Evolutionary conservation across 1,140 invertebrate species (phyloP).

Genomic region (Plodia interpunctella): DNA sequence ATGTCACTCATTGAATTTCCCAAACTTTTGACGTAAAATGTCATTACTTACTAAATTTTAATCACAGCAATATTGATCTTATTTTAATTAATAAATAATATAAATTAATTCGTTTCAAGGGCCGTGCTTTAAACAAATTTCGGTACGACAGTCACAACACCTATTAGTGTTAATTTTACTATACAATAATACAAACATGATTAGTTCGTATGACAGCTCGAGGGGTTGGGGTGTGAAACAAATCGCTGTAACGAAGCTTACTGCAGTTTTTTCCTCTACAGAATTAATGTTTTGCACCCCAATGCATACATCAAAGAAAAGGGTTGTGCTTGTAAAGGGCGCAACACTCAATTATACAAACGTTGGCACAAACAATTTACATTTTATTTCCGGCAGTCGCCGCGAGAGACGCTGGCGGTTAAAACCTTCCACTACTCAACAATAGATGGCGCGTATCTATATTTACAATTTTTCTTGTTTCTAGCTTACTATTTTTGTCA

Average conservation of each 20-base stretch:
- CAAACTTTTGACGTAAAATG: conserved; percentile 19
- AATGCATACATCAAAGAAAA: conserved; percentile 72
- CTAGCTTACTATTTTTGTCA: conserved; percentile 41
- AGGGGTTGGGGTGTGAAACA: conserved; percentile 51
- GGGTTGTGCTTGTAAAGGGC: conserved; percentile 65
- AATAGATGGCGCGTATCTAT: conserved; percentile 65
- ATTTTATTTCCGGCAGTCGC: conserved; percentile 44
- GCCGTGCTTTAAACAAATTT: conserved; percentile 40
- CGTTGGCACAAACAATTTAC: conserved; percentile 73
- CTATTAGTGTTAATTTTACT: conserved; percentile 53
- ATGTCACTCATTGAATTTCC: conserved; percentile 8
- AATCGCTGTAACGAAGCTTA: conserved; percentile 67
- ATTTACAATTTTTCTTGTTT: conserved; percentile 50
- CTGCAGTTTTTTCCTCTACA: conserved; percentile 57
- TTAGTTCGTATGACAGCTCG: conserved; percentile 56
- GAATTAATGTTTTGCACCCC: conserved; percentile 70
- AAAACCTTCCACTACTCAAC: conserved; percentile 49
- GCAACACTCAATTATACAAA: conserved; percentile 71
- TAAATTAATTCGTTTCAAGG: conserved; percentile 66
- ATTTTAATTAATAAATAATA: conserved; percentile 59
- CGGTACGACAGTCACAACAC: conserved; percentile 44
- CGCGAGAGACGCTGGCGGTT: conserved; percentile 21
- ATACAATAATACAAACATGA: conserved; percentile 67
- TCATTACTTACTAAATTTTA: conserved; percentile 46
- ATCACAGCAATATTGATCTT: conserved; percentile 71